Conservation (phyloP, 2,113 vertebrate genomes). For the Bos indicus region DNA sequence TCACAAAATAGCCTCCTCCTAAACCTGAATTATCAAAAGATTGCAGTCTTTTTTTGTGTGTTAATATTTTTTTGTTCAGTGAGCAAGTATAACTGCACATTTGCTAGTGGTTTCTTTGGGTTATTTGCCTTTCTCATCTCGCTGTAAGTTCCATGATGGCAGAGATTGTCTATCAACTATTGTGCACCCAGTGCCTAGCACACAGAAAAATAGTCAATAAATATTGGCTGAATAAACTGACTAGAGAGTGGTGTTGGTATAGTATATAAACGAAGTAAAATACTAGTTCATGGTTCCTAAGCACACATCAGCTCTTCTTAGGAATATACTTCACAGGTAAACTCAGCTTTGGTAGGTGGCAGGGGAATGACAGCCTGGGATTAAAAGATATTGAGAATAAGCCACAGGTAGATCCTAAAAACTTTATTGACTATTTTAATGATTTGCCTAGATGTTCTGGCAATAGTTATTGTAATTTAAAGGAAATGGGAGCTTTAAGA, state of each 20-base stretch:
- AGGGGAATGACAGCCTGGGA: background rate
- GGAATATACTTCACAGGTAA: background rate
- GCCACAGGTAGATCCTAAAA: constrained; percentile 36
- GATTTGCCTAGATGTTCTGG: constrained; percentile 15
- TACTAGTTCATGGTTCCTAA: background rate
- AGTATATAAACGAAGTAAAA: constrained; percentile 13
- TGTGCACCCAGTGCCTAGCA: background rate
- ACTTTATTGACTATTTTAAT: constrained; percentile 40
- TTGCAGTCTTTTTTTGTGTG: background rate
- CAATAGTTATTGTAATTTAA: constrained; percentile 42
- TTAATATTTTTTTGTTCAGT: background rate
- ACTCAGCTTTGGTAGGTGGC: constrained; percentile 13
- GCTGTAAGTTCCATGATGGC: background rate
- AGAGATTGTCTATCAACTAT: background rate
- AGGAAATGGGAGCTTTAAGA: constrained; percentile 47
- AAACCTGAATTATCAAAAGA: background rate
- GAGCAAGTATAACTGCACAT: background rate
- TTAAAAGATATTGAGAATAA: constrained; percentile 29
- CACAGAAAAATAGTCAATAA: background rate
- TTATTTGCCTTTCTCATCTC: constrained; percentile 4
- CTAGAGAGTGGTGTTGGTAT: background rate
- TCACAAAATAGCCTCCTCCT: background rate
- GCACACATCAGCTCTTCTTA: background rate
- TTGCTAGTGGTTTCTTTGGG: background rate
- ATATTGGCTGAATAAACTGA: constrained; percentile 27